These are phyloP conservation scores for Lophura nycthemera DNA, from an alignment of 2,113 vertebrate species.

Conservation along the genomic window DNA sequence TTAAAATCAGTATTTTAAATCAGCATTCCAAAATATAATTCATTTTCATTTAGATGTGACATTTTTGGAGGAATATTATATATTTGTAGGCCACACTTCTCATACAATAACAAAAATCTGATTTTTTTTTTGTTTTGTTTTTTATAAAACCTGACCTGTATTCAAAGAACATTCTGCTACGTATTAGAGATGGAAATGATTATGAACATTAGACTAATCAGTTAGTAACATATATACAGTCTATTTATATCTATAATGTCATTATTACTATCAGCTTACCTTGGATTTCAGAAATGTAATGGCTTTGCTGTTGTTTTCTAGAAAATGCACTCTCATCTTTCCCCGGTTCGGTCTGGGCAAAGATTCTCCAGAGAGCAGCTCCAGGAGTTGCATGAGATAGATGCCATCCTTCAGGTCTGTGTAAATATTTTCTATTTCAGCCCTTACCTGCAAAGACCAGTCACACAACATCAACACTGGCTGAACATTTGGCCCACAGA, in stretches of 20 bases:
- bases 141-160: background rate
- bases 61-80: background rate
- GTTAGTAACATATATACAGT: background rate
- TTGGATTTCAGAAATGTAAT: slow-evolving; percentile 90
- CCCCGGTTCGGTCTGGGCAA: slow-evolving; percentile 81
- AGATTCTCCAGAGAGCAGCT: slow-evolving; percentile 84
- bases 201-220: background rate
- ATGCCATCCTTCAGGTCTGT: slow-evolving; percentile 85
- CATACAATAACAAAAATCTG: background rate
- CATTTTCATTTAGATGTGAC: background rate
- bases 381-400: slow-evolving; percentile 84
- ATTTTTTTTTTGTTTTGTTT: too few relatives aligned
- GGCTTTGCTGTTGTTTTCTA: slow-evolving; percentile 92
- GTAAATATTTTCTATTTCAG: slow-evolving; percentile 83
- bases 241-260: background rate
- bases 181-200: background rate
- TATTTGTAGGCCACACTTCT: background rate
- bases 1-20: background rate
- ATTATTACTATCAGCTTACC: slow-evolving; percentile 61
- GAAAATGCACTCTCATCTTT: slow-evolving; percentile 85
- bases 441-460: slow-evolving; percentile 70
- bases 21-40: background rate
- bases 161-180: background rate
- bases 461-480: background rate
- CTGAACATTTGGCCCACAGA: background rate